These are phyloP conservation scores for Pipistrellus kuhlii DNA, from an alignment of 2,797 vertebrate species.

Conservation along the genomic window DNA sequence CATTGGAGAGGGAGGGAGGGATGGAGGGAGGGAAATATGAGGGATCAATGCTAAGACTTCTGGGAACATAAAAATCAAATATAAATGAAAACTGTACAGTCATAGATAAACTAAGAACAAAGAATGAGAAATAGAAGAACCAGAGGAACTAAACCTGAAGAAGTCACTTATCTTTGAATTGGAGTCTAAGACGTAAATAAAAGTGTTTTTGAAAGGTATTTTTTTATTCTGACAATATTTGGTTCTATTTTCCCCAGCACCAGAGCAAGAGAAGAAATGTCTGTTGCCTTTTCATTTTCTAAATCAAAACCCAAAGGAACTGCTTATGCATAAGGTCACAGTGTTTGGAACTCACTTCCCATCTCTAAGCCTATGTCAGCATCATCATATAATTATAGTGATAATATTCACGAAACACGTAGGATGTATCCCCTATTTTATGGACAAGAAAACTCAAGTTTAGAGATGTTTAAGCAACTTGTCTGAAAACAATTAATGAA, in stretches of 20 bases:
- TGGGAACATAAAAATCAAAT: background rate
- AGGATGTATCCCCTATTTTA: slow-evolving; percentile 24
- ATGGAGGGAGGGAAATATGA: background rate
- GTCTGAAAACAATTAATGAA: background rate
- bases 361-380: background rate
- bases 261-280: background rate
- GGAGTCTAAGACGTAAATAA: slow-evolving; percentile 12
- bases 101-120: background rate
- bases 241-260: background rate
- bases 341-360: background rate
- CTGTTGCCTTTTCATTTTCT: slow-evolving; percentile 57
- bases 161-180: slow-evolving; percentile 10
- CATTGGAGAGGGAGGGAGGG: background rate
- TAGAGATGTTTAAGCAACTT: slow-evolving; percentile 39
- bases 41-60: background rate
- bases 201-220: slow-evolving; percentile 21
- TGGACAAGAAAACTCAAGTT: slow-evolving; percentile 40
- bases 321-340: background rate
- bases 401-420: slow-evolving; percentile 52
- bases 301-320: slow-evolving; percentile 2
- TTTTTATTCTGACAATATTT: slow-evolving; percentile 42
- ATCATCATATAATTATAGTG: slow-evolving; percentile 23
- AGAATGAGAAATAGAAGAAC: background rate
- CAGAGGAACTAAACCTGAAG: background rate
- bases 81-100: background rate